Base-by-base conservation (phyloP, 1,140 invertebrate species). In the Trypoxylus dichotomus region DNA sequence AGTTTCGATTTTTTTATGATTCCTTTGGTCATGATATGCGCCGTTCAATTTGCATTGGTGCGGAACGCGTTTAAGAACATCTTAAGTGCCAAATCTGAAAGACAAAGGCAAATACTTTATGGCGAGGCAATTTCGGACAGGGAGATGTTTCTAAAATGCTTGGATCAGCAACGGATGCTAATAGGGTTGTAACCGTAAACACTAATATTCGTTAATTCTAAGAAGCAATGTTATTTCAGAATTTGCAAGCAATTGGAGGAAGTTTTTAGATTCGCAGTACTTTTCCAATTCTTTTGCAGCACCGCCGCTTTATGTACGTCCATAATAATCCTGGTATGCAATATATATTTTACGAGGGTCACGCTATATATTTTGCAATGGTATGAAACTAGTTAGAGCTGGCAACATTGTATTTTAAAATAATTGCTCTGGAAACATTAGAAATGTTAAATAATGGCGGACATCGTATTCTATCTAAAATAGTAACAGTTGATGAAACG, bases 121-220 rank as follows among this genome's bases (percentile, higher is more conserved):
- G 42, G 24, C 3, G 27, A 54, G 21, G 27, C 10, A 10, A 74
- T 75, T 47, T 25, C 74, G 1, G 24, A 58, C 47, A 11, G 15
- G 25, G 74, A 75, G 11, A 21, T 75, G 27, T 19, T 75, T 10
- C 11, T 25, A 19, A 75, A 21, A 75, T 75, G 74, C n/a, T 54
- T 75, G 43, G 74, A 75, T 1, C 74, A 75, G 25, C 74, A 75
- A 2, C 5, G 32, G 54, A 47, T 54, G 43, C 41, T 75, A 15
- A 24, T 75, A 2, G 15, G 27, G 73, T 74, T n/a, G n/a, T n/a
- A n/a, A n/a, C n/a, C n/a, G n/a, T n/a, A n/a, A n/a, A n/a, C n/a
- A n/a, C n/a, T n/a, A n/a, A n/a, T n/a, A n/a, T n/a, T n/a, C n/a
- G n/a, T n/a, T n/a, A n/a, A n/a, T n/a, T n/a, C n/a, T n/a, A n/a